phyloP scores from a whole-genome alignment of 2,888 invertebrate species.

The Eupithecia centaureata region DNA sequence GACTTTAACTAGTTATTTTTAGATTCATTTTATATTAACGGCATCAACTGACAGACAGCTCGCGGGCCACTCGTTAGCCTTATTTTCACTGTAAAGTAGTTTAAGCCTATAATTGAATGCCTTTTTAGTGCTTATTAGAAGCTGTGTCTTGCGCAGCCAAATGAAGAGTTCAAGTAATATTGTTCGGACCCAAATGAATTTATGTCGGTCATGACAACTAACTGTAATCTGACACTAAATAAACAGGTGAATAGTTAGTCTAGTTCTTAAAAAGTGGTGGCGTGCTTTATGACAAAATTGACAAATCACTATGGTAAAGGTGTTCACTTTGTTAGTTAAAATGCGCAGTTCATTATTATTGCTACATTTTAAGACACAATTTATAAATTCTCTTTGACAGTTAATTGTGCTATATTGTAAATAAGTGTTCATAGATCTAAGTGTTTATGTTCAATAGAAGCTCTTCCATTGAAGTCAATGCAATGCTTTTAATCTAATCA shows the following conservation, averaged over 20 bases:
- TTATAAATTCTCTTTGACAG: background rate
- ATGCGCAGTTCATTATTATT: background rate
- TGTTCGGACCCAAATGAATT: too few relatives aligned
- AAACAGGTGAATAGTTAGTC: too few relatives aligned
- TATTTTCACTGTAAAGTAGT: too few relatives aligned
- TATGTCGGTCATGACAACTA: too few relatives aligned
- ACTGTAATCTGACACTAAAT: too few relatives aligned
- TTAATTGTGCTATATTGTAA: conserved; percentile 13
- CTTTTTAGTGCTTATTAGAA: too few relatives aligned
- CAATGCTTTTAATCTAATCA: conserved; percentile 28
- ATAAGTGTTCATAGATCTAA: conserved; percentile 7
- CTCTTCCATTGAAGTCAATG: background rate
- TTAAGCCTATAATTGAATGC: too few relatives aligned
- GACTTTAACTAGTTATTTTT: too few relatives aligned
- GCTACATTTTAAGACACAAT: background rate
- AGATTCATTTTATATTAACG: too few relatives aligned
- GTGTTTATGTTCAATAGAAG: background rate
- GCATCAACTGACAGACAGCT: too few relatives aligned
- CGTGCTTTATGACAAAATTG: background rate
- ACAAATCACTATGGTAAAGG: background rate
- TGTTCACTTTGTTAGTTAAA: background rate
- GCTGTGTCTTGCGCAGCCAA: background rate
- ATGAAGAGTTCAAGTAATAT: background rate
- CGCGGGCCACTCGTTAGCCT: too few relatives aligned
- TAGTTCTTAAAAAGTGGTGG: background rate